These are phyloP conservation scores for Diacarnus erythraeanus DNA, from an alignment of 37 sponge, comb jelly and placozoan species.

Conservation along the genomic window DNA sequence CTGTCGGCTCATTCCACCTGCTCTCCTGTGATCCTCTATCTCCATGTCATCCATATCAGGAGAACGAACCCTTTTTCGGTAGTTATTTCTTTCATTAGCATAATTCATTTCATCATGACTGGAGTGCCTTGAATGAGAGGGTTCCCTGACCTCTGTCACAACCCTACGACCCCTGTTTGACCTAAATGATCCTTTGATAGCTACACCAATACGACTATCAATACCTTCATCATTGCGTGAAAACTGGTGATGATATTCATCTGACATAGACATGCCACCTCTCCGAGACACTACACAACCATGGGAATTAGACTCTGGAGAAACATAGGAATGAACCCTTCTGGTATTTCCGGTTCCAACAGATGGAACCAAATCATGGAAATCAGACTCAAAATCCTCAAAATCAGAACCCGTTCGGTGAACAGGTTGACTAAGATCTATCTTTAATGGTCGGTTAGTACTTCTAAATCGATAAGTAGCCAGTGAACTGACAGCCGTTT, in stretches of 20 bases:
- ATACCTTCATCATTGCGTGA: background rate
- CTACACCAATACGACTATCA: background rate
- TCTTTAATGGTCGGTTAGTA: conserved; percentile 39
- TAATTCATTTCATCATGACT: background rate
- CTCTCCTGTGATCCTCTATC: background rate
- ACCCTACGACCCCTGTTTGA: conserved; percentile 1
- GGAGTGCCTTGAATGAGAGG: background rate
- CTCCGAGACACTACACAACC: background rate
- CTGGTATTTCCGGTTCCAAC: background rate
- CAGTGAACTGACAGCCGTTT: conserved; percentile 56
- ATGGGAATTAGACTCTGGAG: conserved; percentile 3
- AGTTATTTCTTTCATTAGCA: background rate
- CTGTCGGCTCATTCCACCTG: background rate
- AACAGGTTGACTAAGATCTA: conserved; percentile 46
- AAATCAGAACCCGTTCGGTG: conserved; percentile 3
- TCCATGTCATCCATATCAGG: background rate
- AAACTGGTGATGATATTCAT: background rate
- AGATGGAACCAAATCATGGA: background rate
- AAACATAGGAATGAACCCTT: conserved; percentile 10
- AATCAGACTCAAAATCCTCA: conserved; percentile 32
- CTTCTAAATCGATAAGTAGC: conserved; percentile 37
- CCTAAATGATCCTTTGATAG: background rate
- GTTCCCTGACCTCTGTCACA: conserved; percentile 4
- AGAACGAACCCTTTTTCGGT: conserved; percentile 19
- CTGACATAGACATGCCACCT: background rate